These are phyloP conservation scores for Pomacea canaliculata DNA, from an alignment of 2,888 invertebrate species.

Conservation along the genomic window DNA sequence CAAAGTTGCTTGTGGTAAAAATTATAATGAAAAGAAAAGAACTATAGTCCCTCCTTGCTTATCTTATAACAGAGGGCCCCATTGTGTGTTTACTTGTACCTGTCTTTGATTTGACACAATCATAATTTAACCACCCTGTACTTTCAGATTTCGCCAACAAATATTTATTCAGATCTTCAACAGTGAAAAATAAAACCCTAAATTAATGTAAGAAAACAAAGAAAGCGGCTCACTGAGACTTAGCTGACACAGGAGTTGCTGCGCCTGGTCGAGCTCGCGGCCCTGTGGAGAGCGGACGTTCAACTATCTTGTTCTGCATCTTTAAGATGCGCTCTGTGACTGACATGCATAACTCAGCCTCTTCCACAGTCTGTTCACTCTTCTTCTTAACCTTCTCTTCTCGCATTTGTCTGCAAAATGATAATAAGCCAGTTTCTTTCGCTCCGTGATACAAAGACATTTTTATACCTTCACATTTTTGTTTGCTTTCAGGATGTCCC, in stretches of 20 bases:
- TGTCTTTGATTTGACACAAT: too few species aligned
- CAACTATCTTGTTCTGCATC: conserved; percentile 85
- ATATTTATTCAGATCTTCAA: too few species aligned
- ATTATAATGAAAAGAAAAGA: too few species aligned
- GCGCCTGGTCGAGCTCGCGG: conserved; percentile 54
- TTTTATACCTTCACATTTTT: too few species aligned
- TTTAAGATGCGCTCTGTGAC: conserved; percentile 70
- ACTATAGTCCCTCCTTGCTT: too few species aligned
- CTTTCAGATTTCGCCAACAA: too few species aligned
- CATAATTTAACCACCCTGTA: too few species aligned
- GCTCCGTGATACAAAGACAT: too few species aligned
- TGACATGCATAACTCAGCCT: conserved; percentile 41
- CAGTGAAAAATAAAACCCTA: not conserved
- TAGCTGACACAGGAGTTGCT: conserved; percentile 52
- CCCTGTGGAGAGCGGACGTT: conserved; percentile 68
- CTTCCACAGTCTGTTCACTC: conserved; percentile 29
- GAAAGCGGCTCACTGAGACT: conserved; percentile 38
- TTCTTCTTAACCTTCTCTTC: conserved; percentile 4
- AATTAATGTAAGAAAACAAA: not conserved
- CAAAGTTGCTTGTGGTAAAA: too few species aligned
- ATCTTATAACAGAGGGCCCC: too few species aligned
- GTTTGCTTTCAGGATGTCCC: too few species aligned
- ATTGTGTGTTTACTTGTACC: too few species aligned
- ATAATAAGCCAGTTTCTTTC: not conserved
- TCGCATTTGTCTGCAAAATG: conserved; percentile 8